These are phyloP conservation scores for Dastarcus helophoroides DNA, from an alignment of 2,888 invertebrate species.

Conservation along the genomic window DNA sequence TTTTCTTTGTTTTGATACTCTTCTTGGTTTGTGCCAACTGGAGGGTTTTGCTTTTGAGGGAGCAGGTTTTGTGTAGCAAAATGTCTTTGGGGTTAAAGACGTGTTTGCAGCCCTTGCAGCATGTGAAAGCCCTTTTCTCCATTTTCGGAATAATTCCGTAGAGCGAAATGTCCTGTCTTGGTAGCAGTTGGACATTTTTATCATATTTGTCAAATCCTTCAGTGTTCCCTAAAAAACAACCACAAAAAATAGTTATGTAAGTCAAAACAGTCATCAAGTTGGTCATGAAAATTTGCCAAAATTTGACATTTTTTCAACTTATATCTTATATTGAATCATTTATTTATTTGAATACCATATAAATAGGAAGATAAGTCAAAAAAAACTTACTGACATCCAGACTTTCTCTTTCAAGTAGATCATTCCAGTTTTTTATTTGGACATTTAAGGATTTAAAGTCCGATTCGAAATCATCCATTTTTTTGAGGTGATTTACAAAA, in stretches of 20 bases:
- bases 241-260: no score
- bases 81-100: constrained; percentile 25
- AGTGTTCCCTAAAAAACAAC: constrained; percentile 10
- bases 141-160: constrained; percentile 33
- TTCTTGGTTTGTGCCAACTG: constrained; percentile 22
- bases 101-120: constrained; percentile 29
- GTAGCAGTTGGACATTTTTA: constrained; percentile 24
- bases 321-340: no score
- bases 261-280: no score
- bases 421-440: constrained; percentile 9
- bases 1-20: constrained; percentile 28
- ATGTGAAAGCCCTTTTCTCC: constrained; percentile 28
- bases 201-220: constrained; percentile 7
- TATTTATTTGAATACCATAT: no score
- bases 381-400: constrained; percentile 11
- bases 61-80: constrained; percentile 22
- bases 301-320: not conserved
- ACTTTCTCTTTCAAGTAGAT: constrained; percentile 10
- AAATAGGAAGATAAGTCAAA: no score
- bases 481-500: not conserved
- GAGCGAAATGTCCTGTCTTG: constrained; percentile 28
- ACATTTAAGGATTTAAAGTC: constrained; percentile 9
- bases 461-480: constrained; percentile 12
- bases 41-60: constrained; percentile 18
- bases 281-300: not conserved